Conservation (phyloP, 2,797 vertebrate species). For the Salmo trutta region DNA sequence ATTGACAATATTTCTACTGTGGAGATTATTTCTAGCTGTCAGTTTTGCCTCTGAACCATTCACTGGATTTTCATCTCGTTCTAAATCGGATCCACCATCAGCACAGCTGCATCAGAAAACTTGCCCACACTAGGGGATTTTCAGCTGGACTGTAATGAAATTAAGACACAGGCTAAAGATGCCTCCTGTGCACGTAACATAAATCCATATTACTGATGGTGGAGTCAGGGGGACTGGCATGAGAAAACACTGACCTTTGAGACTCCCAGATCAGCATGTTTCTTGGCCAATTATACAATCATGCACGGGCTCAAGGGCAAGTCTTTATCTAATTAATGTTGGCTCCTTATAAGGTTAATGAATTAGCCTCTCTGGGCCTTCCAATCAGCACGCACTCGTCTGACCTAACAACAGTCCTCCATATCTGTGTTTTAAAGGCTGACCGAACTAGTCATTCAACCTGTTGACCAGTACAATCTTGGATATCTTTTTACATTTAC, state of each 20-base stretch:
- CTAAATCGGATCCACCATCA: slow-evolving; percentile 4
- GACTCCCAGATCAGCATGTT: slow-evolving; percentile 38
- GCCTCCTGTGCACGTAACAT: slow-evolving; percentile 48
- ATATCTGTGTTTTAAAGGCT: not conserved
- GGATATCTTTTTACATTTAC: not conserved
- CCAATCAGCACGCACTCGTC: not conserved
- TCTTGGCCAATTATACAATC: slow-evolving; percentile 59
- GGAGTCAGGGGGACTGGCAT: slow-evolving; percentile 41
- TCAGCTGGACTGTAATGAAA: slow-evolving; percentile 52
- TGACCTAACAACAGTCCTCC: not conserved
- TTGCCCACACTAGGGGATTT: slow-evolving; percentile 25
- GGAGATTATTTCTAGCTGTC: too few relatives aligned
- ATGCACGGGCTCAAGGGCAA: slow-evolving; percentile 50
- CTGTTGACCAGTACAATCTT: not conserved
- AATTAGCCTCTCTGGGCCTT: slow-evolving; percentile 42
- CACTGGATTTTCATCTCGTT: not conserved
- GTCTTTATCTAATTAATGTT: slow-evolving; percentile 53
- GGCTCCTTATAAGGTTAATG: slow-evolving; percentile 41
- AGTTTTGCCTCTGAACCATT: not conserved
- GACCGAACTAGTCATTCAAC: not conserved
- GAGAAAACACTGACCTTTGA: slow-evolving; percentile 62
- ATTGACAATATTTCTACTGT: too few relatives aligned
- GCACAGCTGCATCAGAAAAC: slow-evolving; percentile 36
- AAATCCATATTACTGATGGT: slow-evolving; percentile 26
- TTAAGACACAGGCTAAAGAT: slow-evolving; percentile 34